Conservation (phyloP, 2,113 vertebrate genomes). For the Okapia johnstoni region DNA sequence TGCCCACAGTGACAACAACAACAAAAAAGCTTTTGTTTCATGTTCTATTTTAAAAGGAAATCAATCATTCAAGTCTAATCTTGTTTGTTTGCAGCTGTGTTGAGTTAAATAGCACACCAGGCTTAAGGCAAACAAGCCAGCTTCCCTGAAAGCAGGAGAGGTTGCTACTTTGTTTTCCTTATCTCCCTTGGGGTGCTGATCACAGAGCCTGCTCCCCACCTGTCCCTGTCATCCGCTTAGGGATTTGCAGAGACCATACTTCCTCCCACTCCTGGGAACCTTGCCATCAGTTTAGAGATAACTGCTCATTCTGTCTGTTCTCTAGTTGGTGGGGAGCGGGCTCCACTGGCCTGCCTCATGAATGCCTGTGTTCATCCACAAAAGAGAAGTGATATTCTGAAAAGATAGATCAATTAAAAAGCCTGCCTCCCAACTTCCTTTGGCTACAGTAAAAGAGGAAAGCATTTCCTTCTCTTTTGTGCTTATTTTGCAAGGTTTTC, state of each 20-base stretch:
- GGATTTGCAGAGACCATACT: slow-evolving; percentile 3
- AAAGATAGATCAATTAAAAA: not conserved
- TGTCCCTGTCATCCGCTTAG: not conserved
- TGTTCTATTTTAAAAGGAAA: slow-evolving; percentile 51
- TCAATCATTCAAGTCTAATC: slow-evolving; percentile 55
- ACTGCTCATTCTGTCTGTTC: slow-evolving; percentile 3
- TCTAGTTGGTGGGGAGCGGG: not conserved
- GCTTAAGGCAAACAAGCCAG: not conserved
- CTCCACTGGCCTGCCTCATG: not conserved
- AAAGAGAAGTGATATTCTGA: slow-evolving; percentile 22
- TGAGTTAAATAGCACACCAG: slow-evolving; percentile 31
- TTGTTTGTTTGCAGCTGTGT: slow-evolving; percentile 56
- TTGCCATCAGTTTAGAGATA: not conserved
- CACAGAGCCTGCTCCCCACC: not conserved
- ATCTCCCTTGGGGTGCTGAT: slow-evolving; percentile 34
- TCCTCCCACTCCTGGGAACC: not conserved
- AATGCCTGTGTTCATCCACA: not conserved
- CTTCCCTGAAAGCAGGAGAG: not conserved
- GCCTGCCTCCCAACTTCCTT: slow-evolving; percentile 6
- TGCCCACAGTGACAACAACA: not conserved
- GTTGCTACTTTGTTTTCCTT: slow-evolving; percentile 47
- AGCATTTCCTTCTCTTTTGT: not conserved
- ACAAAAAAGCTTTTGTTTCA: slow-evolving; percentile 49
- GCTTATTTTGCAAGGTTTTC: not conserved
- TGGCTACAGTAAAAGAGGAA: not conserved